These are phyloP conservation scores for Panorpa germanica DNA, from an alignment of 2,888 invertebrate species.

Conservation along the genomic window DNA sequence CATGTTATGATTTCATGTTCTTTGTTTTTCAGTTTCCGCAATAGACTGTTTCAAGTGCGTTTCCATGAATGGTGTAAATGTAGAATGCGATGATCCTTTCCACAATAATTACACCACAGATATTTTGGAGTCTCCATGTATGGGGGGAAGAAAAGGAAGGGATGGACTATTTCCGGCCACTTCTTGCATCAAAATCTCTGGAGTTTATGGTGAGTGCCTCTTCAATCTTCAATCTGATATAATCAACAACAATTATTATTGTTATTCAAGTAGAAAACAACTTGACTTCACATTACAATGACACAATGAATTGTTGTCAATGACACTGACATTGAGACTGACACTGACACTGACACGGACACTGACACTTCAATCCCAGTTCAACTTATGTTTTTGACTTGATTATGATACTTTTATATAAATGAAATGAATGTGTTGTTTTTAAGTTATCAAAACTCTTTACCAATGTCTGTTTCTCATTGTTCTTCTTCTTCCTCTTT, in stretches of 20 bases:
- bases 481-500: too few relatives aligned
- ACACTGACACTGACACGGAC: constrained; percentile 1
- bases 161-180: constrained; percentile 93
- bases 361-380: constrained; percentile 5
- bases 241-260: too few relatives aligned
- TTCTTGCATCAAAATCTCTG: constrained; percentile 89
- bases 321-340: neutral
- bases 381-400: too few relatives aligned
- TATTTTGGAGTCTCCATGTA: constrained; percentile 78
- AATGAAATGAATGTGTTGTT: too few relatives aligned
- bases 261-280: neutral
- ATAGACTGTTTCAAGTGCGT: constrained; percentile 98
- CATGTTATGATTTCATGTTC: too few relatives aligned
- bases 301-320: neutral
- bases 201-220: constrained; percentile 63
- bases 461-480: too few relatives aligned
- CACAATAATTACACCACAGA: constrained; percentile 76
- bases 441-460: too few relatives aligned
- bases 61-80: constrained; percentile 72
- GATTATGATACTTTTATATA: too few relatives aligned
- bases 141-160: constrained; percentile 83
- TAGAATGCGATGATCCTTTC: constrained; percentile 87
- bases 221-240: too few relatives aligned
- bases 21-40: constrained; percentile 32
- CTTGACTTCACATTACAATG: neutral